Evolutionary conservation across 2,888 invertebrate species (phyloP), one percentile per base, ranked within the genome.

Genomic region (Nephrotoma guestfalica): DNA sequence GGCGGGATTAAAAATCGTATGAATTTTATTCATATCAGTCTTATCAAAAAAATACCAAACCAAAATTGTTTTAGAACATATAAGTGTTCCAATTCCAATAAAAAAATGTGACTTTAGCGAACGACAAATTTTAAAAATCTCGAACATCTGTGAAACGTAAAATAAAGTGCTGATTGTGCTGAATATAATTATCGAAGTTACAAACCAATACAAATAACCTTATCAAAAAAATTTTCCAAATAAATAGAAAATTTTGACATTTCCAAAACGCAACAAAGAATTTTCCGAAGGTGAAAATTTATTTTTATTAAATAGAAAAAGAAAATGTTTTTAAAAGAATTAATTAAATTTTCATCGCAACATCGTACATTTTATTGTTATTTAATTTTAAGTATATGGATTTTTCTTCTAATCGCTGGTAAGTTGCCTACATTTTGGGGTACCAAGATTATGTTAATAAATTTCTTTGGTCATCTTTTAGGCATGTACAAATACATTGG

Each of bases 361-460:
- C 96, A 95, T 90, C 93, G 95, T 89, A 96, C 96, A 43, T 93
- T 96, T 90, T 96, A 96, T 90, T 96, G 96, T 92, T 96, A 96
- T 90, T 92, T 96, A 89, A 93, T 96, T 87, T 94, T 96, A 92
- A 96, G 94, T 91, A 90, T 96, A 88, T 96, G 96, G 96, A 96
- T 96, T 90, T 94, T 96, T 90, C 92, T 96, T 87, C 92, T 96
- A 41, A 94, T 96, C 88, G 95, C 95, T 89, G 96, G 95, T 95
- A 91, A 91, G 90, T 43, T 86, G 30, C 30, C 15, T 45, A 43
- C 30, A 86, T 86, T 86, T 45, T 86, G 85, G 85, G 13, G 30
- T 45, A 83, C 41, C 85, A 84, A 57, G 83, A 85, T 86, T 88
- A 2, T 30, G 30, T 30, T 30, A 30, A 86, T 86, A 85, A 83